Evolutionary conservation across 2,888 invertebrate species (phyloP), one percentile per base, ranked within the genome.

Genomic region (Acrobasis consociella): DNA sequence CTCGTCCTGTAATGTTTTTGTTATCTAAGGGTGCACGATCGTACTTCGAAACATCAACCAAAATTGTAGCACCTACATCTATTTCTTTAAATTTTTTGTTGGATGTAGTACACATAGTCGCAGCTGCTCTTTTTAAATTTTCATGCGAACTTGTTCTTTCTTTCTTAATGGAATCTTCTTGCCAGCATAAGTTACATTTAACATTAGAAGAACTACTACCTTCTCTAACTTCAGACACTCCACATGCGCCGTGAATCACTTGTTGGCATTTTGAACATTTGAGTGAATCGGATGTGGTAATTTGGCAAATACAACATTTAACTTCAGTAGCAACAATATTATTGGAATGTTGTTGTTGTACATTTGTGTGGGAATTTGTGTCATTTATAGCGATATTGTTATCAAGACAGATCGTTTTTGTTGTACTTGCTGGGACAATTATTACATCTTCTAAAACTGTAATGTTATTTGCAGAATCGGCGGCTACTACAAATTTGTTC

Each of bases 81-180:
- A 66, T 58, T 15, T 60, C 60, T 60, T 51, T 56, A 42, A 66
- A 62, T 52, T 64, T 64, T 39, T 63, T 64, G 58, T 42, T 16
- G 16, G 58, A 59, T 38, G 22, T 16, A 31, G 53, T 50, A 53
- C 9, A 49, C 66, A 66, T 66, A 38, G 49, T 66, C 11, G 39
- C 58, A 31, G 66, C 66, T 31, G 64, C 62, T 58, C 58, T 61
- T 66, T 64, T 61, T 63, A 61, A 61, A 61, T 63, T 56, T 64
- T 60, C 49, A 49, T n/a, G 15, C n/a, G 49, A 49, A 49, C 16
- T 15, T 50, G 37, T 58, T 55, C 64, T 62, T 64, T 64, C 62
- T 52, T 58, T 62, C 42, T 62, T 58, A 55, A 63, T 63, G 31
- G 39, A 38, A 38, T 56, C 55, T 63, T 63, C 63, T 53, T 56